These are phyloP conservation scores for honey bee (Apis mellifera) DNA, from an alignment of 1,140 invertebrate species.

Conservation along the genomic window Amel_HAv3.1 CM009936.2:7923501-7924000, in stretches of 20 bases:
- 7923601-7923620: neutral
- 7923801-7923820: constrained; percentile 39
- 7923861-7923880: constrained; percentile 31
- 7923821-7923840: constrained; percentile 21
- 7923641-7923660: neutral
- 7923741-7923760: neutral
- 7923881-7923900: constrained; percentile 35
- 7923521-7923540: neutral
- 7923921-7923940: neutral
- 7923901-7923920: constrained; percentile 16
- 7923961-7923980: neutral
- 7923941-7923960: constrained; percentile 15
- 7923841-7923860: constrained; percentile 8
- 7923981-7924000: neutral
- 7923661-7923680: neutral
- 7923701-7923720: neutral
- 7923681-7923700: neutral
- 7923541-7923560: neutral
- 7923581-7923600: neutral
- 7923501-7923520: neutral
- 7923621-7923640: neutral
- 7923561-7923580: neutral
- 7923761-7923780: constrained; percentile 20
- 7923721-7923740: constrained; percentile 11
- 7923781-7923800: constrained; percentile 28